Base-by-base conservation (phyloP, 2,888 invertebrate genomes). In the Heliconius hortense region DNA sequence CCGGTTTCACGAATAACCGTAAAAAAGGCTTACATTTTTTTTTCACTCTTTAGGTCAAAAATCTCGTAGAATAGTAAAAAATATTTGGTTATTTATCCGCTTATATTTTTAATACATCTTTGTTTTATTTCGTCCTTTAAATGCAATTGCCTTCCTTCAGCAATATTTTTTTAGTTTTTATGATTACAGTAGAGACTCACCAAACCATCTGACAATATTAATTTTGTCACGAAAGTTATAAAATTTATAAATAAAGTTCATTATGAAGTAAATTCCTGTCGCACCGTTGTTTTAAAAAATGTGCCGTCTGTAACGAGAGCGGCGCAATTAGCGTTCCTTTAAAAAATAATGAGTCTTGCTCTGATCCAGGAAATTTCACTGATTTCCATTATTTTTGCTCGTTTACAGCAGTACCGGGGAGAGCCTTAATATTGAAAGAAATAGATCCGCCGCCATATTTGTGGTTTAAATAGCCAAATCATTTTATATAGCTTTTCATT, bases 301-400 rank as follows among this genome's bases (percentile, higher is more conserved):
- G 75, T 76, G 78, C 78, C 81, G 80, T 76, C 76, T 70, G 76
- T 80, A 81, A 82, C 80, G 79, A 80, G 82, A 79, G 79, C 80
- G 71, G 71, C 39, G 71, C 71, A 71, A 71, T 82, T 82, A 82
- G 81, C 79, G 76, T 80, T 77, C 78, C 71, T 78, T 78, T 67
- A 78, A 78, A 79, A 79, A 77, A 78, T 78, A 78, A 77, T 77
- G 79, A 80, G 72, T 79, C 78, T 80, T 79, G 75, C 79, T 76
- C 76, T 76, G 79, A 76, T 79, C 75, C 77, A 70, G 72, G 72
- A 76, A 76, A 69, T 78, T 78, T 78, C 78, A 78, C 76, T 78
- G 76, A 74, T 76, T 62, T 72, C 72, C 76, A 78, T 76, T 78
- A 74, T 74, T 76, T 72, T 74, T 73, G 72, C 39, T 64, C 76